phyloP scores from a whole-genome alignment of 1,140 invertebrate species.

The Marisa cornuarietis region DNA sequence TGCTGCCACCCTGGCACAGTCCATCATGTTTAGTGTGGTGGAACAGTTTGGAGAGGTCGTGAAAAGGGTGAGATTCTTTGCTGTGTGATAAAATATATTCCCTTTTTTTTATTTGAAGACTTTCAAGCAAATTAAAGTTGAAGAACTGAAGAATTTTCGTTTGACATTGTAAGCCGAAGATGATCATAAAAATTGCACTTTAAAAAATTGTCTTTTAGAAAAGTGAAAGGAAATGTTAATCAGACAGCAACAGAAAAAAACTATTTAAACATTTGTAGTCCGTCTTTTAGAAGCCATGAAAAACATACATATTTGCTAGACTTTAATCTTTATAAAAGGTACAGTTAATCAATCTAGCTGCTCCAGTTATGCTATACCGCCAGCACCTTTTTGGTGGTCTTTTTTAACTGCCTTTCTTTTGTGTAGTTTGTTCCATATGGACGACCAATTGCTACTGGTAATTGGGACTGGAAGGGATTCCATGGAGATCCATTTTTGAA shows the following conservation, averaged over 20 bases:
- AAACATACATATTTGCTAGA: too few species aligned
- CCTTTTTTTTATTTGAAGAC: background rate
- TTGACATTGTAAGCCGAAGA: too few species aligned
- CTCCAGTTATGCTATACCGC: too few species aligned
- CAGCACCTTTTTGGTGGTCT: too few species aligned
- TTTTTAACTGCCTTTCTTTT: background rate
- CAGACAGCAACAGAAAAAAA: background rate
- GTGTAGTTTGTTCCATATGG: constrained; percentile 25
- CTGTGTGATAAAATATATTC: background rate
- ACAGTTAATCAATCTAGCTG: too few species aligned
- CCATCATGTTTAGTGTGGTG: constrained; percentile 26
- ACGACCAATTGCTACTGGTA: constrained; percentile 85
- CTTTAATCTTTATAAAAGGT: too few species aligned
- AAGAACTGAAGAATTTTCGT: too few species aligned
- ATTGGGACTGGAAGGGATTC: constrained; percentile 98
- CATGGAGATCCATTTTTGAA: constrained; percentile 83
- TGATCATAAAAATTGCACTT: too few species aligned
- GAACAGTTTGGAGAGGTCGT: background rate
- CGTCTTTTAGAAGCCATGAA: too few species aligned
- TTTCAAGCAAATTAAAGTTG: background rate
- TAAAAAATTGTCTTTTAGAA: background rate
- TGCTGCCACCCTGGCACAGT: constrained; percentile 33
- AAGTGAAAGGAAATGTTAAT: background rate
- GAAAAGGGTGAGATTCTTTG: background rate
- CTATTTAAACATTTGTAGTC: background rate